Evolutionary conservation across 2,113 vertebrate species (phyloP).

Genomic region (Cinclus cinclus): DNA sequence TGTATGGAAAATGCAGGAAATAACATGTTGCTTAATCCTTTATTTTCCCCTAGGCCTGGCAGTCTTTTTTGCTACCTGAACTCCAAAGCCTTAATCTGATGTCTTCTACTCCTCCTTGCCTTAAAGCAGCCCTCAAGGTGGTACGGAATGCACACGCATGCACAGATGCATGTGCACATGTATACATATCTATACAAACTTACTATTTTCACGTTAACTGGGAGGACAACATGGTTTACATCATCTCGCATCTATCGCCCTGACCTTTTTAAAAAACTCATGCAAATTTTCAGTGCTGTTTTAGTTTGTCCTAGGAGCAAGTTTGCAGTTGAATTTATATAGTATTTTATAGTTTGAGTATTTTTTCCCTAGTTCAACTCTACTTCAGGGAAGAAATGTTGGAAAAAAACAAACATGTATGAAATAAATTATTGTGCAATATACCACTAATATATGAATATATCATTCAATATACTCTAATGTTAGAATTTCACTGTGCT

Average conservation of each 20-base stretch:
- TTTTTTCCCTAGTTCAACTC: not conserved
- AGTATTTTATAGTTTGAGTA: not conserved
- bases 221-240: not conserved
- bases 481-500: constrained; percentile 19
- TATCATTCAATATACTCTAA: not conserved
- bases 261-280: not conserved
- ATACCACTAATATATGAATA: not conserved
- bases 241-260: not conserved
- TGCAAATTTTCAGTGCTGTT: not conserved
- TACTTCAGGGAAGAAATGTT: not conserved
- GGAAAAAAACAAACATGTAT: not conserved
- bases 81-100: not conserved
- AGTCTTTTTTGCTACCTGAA: not conserved
- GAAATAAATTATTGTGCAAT: not conserved
- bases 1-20: not conserved
- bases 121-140: not conserved
- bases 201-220: not conserved
- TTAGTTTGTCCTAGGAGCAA: not conserved
- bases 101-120: not conserved
- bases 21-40: not conserved
- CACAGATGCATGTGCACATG: rapidly evolving
- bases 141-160: rapidly evolving
- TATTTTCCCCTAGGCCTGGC: not conserved
- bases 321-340: not conserved
- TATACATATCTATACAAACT: rapidly evolving